A percentile compares a stretch with the other conserved stretches of the same genome.
These are phyloP conservation scores for Hoplodrina blanda DNA, from an alignment of 2,888 invertebrate species.

Conservation along the genomic window DNA sequence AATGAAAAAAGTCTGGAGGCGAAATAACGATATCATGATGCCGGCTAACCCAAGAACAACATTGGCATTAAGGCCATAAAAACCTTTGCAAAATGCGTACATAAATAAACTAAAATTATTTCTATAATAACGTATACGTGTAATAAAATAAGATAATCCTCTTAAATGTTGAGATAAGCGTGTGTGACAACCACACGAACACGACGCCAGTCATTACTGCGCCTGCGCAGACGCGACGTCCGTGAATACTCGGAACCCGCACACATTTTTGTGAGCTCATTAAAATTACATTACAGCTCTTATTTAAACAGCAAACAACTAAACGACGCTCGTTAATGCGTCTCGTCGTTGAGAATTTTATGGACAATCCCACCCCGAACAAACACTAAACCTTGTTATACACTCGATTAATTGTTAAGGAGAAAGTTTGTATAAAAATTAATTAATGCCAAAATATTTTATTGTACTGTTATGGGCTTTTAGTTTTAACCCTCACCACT, in stretches of 20 bases:
- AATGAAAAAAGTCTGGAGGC: slow-evolving; percentile 12
- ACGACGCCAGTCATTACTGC: slow-evolving; percentile 67
- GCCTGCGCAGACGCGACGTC: slow-evolving; percentile 62
- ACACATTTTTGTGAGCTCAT: slow-evolving; percentile 88
- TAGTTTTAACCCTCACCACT: slow-evolving; percentile 31
- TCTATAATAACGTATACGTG: slow-evolving; percentile 23
- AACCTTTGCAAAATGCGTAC: slow-evolving; percentile 9
- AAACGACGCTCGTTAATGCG: slow-evolving; percentile 88
- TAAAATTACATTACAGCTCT: slow-evolving; percentile 89
- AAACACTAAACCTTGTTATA: slow-evolving; percentile 59
- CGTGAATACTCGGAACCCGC: slow-evolving; percentile 73
- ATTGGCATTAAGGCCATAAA: slow-evolving; percentile 21
- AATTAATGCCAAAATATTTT: slow-evolving; percentile 41
- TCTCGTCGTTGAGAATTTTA: slow-evolving; percentile 81
- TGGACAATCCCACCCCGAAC: slow-evolving; percentile 79
- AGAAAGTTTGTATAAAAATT: slow-evolving; percentile 48
- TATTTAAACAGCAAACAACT: slow-evolving; percentile 89
- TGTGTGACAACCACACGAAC: slow-evolving; percentile 45
- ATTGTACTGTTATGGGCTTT: slow-evolving; percentile 36
- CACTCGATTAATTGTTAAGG: slow-evolving; percentile 56
- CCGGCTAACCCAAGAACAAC: slow-evolving; percentile 11
- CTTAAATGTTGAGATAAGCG: slow-evolving; percentile 53
- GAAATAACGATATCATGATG: slow-evolving; percentile 7
- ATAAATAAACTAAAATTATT: slow-evolving; percentile 26
- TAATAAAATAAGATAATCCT: slow-evolving; percentile 50